These are phyloP conservation scores for Tenthredo livida DNA, from an alignment of 2,888 invertebrate genomes.

Conservation along the genomic window DNA sequence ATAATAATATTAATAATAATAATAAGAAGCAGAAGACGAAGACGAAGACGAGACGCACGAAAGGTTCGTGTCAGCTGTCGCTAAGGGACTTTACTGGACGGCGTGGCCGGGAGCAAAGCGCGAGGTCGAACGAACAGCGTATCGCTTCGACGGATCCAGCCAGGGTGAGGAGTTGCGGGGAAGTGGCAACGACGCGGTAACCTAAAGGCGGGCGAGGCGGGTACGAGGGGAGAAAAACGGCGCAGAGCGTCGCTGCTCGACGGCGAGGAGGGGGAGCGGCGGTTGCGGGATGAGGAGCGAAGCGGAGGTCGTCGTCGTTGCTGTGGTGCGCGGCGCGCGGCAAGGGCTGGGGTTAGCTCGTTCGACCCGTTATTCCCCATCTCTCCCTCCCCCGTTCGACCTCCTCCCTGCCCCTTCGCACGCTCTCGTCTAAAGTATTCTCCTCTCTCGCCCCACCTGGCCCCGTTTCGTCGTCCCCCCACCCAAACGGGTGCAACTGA, in stretches of 20 bases:
- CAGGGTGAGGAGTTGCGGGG: constrained; percentile 45
- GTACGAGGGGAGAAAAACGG: constrained; percentile 31
- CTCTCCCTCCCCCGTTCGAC: constrained; percentile 60
- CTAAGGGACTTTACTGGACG: constrained; percentile 53
- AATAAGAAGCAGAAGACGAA: neutral
- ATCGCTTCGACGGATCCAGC: constrained; percentile 24
- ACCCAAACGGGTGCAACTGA: constrained; percentile 46
- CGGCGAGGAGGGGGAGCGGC: constrained; percentile 7
- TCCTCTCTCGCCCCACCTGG: constrained; percentile 47
- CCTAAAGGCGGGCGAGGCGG: constrained; percentile 30
- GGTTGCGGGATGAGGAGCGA: constrained; percentile 6
- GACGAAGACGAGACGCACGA: neutral
- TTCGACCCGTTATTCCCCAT: constrained; percentile 78
- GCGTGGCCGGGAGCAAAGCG: constrained; percentile 50
- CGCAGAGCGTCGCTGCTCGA: constrained; percentile 34
- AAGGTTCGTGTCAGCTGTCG: constrained; percentile 52
- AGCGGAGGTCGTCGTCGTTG: constrained; percentile 43
- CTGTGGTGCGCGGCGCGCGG: constrained; percentile 57
- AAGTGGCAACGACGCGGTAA: constrained; percentile 43
- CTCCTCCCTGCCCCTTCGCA: constrained; percentile 47
- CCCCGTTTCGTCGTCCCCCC: constrained; percentile 40
- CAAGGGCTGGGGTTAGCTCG: constrained; percentile 76
- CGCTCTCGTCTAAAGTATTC: constrained; percentile 15
- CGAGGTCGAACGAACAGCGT: constrained; percentile 45
- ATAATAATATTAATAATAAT: neutral